A percentile compares a stretch with the other conserved stretches of the same genome.
phyloP scores from a whole-genome alignment of 2,797 vertebrate species.

The Pipistrellus pygmaeus region DNA sequence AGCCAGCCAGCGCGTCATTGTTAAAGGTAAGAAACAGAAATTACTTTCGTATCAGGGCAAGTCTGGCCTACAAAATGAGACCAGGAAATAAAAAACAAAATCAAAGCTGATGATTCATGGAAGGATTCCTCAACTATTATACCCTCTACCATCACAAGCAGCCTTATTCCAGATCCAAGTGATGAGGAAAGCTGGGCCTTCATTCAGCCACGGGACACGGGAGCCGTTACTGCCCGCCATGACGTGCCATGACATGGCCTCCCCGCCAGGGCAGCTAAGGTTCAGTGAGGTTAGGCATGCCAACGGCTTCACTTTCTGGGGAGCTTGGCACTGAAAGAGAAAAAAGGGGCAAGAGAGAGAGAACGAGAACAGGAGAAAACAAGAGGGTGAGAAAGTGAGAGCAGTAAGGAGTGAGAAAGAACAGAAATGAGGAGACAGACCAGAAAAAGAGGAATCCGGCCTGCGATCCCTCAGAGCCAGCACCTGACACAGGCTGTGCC shows the following conservation, averaged over 20 bases:
- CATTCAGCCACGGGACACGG: rapidly evolving
- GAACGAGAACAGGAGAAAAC: not conserved
- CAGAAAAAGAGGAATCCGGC: not conserved
- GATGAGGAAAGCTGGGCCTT: not conserved
- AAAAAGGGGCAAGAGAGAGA: not conserved
- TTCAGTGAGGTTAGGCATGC: not conserved
- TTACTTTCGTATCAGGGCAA: not conserved
- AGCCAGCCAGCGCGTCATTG: not conserved
- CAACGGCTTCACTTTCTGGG: not conserved
- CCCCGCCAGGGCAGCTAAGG: not conserved
- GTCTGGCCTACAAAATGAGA: not conserved
- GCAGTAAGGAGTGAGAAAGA: not conserved
- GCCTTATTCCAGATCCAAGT: not conserved
- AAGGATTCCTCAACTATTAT: not conserved
- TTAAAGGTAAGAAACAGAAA: not conserved
- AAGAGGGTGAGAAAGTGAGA: not conserved
- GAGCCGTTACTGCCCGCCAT: not conserved
- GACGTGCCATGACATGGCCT: no score
- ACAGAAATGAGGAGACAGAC: not conserved
- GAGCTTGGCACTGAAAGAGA: not conserved
- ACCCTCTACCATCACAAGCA: not conserved
- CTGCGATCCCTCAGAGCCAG: not conserved
- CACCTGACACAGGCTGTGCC: not conserved
- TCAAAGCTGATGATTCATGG: not conserved
- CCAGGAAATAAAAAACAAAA: conserved; percentile 22